Evolutionary conservation across 2,888 invertebrate genomes (phyloP).

Genomic region (Sphaeridia pumilis): DNA sequence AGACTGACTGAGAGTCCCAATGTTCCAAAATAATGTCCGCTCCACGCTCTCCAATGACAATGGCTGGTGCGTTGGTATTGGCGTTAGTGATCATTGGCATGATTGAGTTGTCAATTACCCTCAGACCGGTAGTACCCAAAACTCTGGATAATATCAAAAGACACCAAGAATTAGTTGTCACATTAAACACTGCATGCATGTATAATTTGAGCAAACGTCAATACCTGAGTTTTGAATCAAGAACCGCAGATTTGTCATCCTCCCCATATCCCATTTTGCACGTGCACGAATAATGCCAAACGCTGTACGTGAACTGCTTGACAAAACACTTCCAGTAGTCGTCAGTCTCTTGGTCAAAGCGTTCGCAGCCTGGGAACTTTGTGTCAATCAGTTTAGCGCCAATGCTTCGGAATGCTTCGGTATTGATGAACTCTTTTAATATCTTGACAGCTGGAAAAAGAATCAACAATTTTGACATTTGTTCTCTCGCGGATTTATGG

Average conservation of each 20-base stretch:
- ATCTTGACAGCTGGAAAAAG: neutral
- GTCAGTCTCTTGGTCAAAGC: neutral
- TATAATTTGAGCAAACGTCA: too few species aligned
- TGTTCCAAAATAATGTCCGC: constrained; percentile 3
- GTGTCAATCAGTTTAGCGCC: neutral
- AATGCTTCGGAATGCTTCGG: neutral
- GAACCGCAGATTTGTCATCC: constrained; percentile 1
- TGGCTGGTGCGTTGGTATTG: constrained; percentile 5
- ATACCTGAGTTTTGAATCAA: constrained; percentile 12
- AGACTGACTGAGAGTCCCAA: neutral
- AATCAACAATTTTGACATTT: too few species aligned
- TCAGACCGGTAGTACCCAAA: neutral
- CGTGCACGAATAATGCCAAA: constrained; percentile 7
- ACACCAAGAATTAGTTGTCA: too few species aligned
- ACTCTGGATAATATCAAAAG: constrained; percentile 2
- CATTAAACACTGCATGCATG: too few species aligned
- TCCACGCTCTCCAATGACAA: constrained; percentile 6
- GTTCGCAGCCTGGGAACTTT: neutral
- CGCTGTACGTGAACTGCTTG: neutral
- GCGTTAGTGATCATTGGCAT: constrained; percentile 1
- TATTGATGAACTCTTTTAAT: neutral
- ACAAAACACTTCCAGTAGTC: neutral
- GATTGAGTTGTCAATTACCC: constrained; percentile 5
- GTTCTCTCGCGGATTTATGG: neutral
- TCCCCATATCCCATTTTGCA: constrained; percentile 6